phyloP scores from a whole-genome alignment of 2,888 invertebrate genomes.

The Patella caerulea region DNA sequence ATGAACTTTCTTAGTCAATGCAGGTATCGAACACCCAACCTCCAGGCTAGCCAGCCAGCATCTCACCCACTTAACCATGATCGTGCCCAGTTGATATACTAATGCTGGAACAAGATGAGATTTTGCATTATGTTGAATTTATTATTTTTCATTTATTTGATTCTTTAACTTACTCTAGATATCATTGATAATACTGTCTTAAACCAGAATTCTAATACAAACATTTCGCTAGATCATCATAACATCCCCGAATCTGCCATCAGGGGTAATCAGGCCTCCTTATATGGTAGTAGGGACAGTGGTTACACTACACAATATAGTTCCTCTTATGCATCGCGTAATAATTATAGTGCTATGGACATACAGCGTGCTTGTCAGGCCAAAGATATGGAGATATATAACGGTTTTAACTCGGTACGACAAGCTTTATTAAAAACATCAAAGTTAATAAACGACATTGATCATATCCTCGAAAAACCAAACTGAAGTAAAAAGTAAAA shows the following conservation, averaged over 20 bases:
- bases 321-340: background rate
- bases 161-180: slow-evolving; percentile 38
- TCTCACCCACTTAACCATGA: too few species aligned
- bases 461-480: slow-evolving; percentile 49
- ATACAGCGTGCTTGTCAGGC: background rate
- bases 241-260: too few species aligned
- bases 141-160: too few species aligned
- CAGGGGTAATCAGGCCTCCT: too few species aligned
- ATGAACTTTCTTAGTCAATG: too few species aligned
- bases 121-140: too few species aligned
- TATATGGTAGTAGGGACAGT: too few species aligned
- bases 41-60: too few species aligned
- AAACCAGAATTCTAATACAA: slow-evolving; percentile 22
- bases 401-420: slow-evolving; percentile 56
- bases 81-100: too few species aligned
- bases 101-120: too few species aligned
- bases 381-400: slow-evolving; percentile 32
- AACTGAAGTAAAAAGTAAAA: background rate
- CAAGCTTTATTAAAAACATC: slow-evolving; percentile 57
- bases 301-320: background rate
- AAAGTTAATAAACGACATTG: slow-evolving; percentile 58
- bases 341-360: background rate
- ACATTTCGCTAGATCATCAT: too few species aligned
- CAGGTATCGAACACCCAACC: too few species aligned
- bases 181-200: slow-evolving; percentile 46